Conservation (phyloP, 2,888 invertebrate species). For the Zaprionus obscuricornis region DNA sequence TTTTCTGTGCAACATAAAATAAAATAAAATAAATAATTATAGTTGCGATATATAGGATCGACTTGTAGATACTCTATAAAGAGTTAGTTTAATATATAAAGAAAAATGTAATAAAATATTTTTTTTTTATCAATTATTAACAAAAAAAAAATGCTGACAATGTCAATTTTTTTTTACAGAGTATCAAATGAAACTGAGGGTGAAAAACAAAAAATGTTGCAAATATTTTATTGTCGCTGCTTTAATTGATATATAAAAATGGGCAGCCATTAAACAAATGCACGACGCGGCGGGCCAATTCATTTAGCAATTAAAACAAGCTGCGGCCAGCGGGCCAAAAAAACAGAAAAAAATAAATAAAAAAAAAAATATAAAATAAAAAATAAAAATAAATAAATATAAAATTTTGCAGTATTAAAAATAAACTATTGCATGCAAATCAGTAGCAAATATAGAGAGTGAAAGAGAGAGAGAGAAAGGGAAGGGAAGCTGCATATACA, state of each 20-base stretch:
- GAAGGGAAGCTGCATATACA: conserved; percentile 37
- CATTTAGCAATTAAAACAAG: conserved; percentile 79
- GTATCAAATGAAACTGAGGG: too few species aligned
- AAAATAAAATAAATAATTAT: conserved; percentile 25
- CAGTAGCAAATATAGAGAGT: too few species aligned
- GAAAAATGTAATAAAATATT: too few species aligned
- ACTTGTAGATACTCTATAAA: too few species aligned
- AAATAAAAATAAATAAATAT: conserved; percentile 8
- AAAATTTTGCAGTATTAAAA: conserved; percentile 27
- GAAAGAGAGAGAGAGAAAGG: too few species aligned
- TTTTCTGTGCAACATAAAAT: conserved; percentile 22
- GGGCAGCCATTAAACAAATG: conserved; percentile 68
- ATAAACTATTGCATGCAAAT: conserved; percentile 69
- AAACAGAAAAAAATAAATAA: conserved; percentile 18
- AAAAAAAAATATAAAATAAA: conserved; percentile 9
- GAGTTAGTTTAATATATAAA: too few species aligned
- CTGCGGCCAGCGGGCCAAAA: conserved; percentile 53
- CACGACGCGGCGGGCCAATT: conserved; percentile 55
- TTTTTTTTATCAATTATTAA: too few species aligned
- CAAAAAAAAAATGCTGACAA: too few species aligned
- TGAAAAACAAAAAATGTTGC: conserved; percentile 3
- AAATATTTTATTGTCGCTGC: conserved; percentile 59
- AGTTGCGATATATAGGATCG: too few species aligned
- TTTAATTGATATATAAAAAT: conserved; percentile 79
- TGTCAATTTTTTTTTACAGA: too few species aligned